Base-by-base conservation (phyloP, 1,140 invertebrate species). In the Notospermus geniculatus region DNA sequence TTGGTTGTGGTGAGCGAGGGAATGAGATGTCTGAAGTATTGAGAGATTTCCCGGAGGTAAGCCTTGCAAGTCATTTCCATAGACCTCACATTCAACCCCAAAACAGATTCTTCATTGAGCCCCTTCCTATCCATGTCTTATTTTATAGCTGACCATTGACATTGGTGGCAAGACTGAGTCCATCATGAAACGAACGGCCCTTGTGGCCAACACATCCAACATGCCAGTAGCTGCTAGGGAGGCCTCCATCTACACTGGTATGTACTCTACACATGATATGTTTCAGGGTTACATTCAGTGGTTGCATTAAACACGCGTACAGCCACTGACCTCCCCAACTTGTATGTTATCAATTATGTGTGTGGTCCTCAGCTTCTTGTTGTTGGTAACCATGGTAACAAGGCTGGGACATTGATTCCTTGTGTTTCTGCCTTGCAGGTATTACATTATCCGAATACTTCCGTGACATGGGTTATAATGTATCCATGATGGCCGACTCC, bases 401-500 rank as follows among this genome's bases (percentile, higher is more conserved):
- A n/a, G n/a, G n/a, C n/a, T n/a, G n/a, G n/a, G n/a, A n/a, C n/a
- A n/a, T n/a, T n/a, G n/a, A n/a, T n/a, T n/a, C n/a, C n/a, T n/a
- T n/a, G n/a, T n/a, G n/a, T 7, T 65, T 63, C 41, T 57, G 32
- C 29, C 13, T 56, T 66, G n/a, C 71, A 89, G 92, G 93, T 78
- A 99, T 99, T 79, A 99, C 96, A 0, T 82, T 99, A 1, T 97
- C 95, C 27, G 97, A 98, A 83, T 99, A 98, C 82, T 99, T 98
- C 84, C 83, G 87, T 73, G 95, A 99, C 81, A 98, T 99, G 97
- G 97, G 97, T 83, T 97, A 98, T 86, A 97, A 99, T 79, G 97
- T 99, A 28, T 96, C 97, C 59, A 99, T 99, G 97, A 99, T 99
- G 97, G 97, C 97, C 72, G 97, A 99, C 83, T 99, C 97, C n/a